Percentiles rank a stretch among this genome's conserved stretches.
Evolutionary conservation across 2,113 vertebrate species (phyloP).

Genomic region (Pantherophis guttatus): DNA sequence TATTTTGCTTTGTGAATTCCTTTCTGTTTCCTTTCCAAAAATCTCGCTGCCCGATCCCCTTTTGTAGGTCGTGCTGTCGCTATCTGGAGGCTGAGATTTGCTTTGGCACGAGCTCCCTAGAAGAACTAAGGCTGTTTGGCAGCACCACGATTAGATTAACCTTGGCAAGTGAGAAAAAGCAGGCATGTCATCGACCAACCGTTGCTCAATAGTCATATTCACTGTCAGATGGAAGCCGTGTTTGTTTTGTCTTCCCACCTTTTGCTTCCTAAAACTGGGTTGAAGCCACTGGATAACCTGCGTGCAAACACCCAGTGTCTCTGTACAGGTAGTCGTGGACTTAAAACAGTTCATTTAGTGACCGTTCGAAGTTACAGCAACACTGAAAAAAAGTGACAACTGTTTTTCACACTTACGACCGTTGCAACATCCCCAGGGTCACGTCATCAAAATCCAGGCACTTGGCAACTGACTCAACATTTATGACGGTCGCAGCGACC

Average conservation of each 20-base stretch:
- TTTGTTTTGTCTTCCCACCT: neutral
- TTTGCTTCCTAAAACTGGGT: conserved; percentile 8
- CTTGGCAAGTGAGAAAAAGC: conserved; percentile 44
- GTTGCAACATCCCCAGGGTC: too few relatives aligned
- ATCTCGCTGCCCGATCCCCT: rapidly evolving
- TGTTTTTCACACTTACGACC: neutral
- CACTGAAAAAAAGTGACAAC: neutral
- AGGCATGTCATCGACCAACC: conserved; percentile 32
- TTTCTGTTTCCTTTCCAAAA: neutral
- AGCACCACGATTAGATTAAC: conserved; percentile 40
- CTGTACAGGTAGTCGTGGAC: neutral
- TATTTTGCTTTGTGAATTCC: neutral
- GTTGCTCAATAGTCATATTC: neutral
- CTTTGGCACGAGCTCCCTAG: neutral
- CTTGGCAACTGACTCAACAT: too few relatives aligned
- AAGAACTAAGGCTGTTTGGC: conserved; percentile 33
- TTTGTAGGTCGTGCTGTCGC: neutral
- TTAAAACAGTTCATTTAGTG: too few relatives aligned
- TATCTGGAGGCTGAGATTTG: conserved; percentile 31
- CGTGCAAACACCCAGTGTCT: neutral
- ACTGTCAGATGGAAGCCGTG: neutral
- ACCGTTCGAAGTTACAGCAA: neutral
- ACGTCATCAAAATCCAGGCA: too few relatives aligned
- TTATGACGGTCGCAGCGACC: too few relatives aligned
- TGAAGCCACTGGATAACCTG: neutral